Evolutionary conservation across 2,797 vertebrate genomes (phyloP), one percentile per base, ranked within the genome.

Genomic region (Bucorvus abyssinicus): DNA sequence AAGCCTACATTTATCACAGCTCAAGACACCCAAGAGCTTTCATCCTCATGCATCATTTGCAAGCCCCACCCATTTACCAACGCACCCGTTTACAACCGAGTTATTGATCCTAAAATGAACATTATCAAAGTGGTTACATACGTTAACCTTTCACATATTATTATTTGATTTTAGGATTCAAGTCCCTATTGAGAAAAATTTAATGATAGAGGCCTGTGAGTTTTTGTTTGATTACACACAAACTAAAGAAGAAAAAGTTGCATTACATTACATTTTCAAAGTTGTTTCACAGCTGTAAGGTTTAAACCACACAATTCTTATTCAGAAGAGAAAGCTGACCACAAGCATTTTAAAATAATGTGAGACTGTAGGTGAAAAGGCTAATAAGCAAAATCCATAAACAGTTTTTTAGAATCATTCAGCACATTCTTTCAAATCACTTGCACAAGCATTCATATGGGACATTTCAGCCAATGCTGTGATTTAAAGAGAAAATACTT

Each of bases 401-500:
- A 65, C 32, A 81, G 50, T 0, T 50, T 89, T 45, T 1, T 49
- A 77, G 77, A 53, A 40, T 15, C 61, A 85, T 83, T 65, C 57
- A 73, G 42, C 34, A 70, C 34, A 18, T 76, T 52, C 34, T 86
- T 96, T 89, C 7, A 3, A 80, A 50, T 91, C 56, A 14, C 49
- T 91, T 89, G 27, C 61, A 74, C 36, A 32, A 77, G 59, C 2
- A 32, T 47, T 70, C 26, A 13, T 19, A 16, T 19, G 24, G 27
- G 24, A 61, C 23, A 10, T 70, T 53, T 83, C 82, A 77, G 53
- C 60, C 73, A 70, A 24, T 80, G 50, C 40, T 75, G 45, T 32
- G 67, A 89, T 52, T 92, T 85, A 64, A 92, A 64, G 71, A 80
- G 70, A 90, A 92, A 94, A 90, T 47, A 53, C 17, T 92, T 79